Evolutionary conservation across 2,113 vertebrate species (phyloP).

Genomic region (Trogon melanurus): DNA sequence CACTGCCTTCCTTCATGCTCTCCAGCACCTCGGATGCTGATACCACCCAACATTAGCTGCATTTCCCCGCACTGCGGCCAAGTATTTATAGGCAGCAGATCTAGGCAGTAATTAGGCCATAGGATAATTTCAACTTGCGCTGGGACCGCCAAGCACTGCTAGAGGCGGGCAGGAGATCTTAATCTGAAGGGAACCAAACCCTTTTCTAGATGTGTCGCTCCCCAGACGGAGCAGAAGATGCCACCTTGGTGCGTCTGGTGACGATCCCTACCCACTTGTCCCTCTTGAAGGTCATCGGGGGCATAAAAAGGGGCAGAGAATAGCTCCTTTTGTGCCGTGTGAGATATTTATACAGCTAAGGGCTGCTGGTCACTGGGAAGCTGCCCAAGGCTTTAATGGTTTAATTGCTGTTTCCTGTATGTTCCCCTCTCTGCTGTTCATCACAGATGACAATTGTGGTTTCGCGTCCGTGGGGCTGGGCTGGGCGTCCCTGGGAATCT

Average conservation of each 20-base stretch:
- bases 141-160: not conserved
- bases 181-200: not conserved
- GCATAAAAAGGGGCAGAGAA: not conserved
- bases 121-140: not conserved
- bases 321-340: not conserved
- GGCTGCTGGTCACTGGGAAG: conserved; percentile 30
- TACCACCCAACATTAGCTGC: not conserved
- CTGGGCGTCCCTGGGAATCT: not conserved
- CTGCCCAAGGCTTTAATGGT: conserved; percentile 51
- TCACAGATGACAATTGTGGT: conserved; percentile 58
- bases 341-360: conserved; percentile 36
- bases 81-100: not conserved
- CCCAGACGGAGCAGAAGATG: not conserved
- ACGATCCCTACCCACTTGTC: not conserved
- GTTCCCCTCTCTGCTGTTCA: conserved; percentile 46
- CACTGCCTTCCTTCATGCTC: not conserved
- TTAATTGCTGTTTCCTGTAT: conserved; percentile 61
- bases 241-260: not conserved
- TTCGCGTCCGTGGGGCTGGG: not conserved
- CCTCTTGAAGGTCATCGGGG: not conserved
- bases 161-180: not conserved
- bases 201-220: not conserved
- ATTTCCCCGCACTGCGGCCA: accelerated
- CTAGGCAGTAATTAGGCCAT: not conserved
- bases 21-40: not conserved